A percentile compares a stretch with the other conserved stretches of the same genome.
Evolutionary conservation across 1,140 invertebrate genomes (phyloP).

Genomic region (Magallana gigas): DNA sequence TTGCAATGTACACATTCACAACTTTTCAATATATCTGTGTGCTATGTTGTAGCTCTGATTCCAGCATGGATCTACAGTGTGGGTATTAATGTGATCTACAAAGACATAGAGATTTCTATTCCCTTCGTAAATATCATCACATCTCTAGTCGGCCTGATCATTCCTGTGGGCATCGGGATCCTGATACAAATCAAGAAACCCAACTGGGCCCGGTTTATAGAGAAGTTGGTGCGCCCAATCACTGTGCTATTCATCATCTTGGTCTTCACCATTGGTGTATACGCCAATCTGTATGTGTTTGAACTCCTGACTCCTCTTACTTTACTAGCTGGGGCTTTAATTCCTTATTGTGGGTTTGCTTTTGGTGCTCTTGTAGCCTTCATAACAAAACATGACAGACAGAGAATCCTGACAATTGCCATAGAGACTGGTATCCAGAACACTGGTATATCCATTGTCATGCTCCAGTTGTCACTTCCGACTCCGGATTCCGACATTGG

Average conservation of each 20-base stretch:
- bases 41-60: constrained; percentile 87
- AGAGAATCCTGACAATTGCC: constrained; percentile 79
- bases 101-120: constrained; percentile 81
- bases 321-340: constrained; percentile 87
- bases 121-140: constrained; percentile 90
- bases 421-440: constrained; percentile 82
- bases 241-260: constrained; percentile 91
- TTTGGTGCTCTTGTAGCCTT: constrained; percentile 82
- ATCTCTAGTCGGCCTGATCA: constrained; percentile 88
- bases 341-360: constrained; percentile 93
- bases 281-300: constrained; percentile 95
- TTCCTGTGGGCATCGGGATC: constrained; percentile 91
- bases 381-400: constrained; percentile 53
- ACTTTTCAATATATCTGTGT: neutral
- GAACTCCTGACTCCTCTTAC: constrained; percentile 85
- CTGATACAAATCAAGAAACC: constrained; percentile 82
- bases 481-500: constrained; percentile 79
- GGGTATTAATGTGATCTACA: constrained; percentile 85
- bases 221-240: constrained; percentile 82
- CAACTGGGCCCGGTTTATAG: constrained; percentile 68
- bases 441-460: constrained; percentile 78
- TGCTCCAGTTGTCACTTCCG: constrained; percentile 78
- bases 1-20: too few relatives aligned
- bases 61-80: constrained; percentile 96
- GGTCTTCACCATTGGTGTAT: constrained; percentile 93